Percentiles rank a stretch among this genome's conserved stretches.
phyloP scores from a whole-genome alignment of 2,888 invertebrate species.

The Ectemnius cavifrons region DNA sequence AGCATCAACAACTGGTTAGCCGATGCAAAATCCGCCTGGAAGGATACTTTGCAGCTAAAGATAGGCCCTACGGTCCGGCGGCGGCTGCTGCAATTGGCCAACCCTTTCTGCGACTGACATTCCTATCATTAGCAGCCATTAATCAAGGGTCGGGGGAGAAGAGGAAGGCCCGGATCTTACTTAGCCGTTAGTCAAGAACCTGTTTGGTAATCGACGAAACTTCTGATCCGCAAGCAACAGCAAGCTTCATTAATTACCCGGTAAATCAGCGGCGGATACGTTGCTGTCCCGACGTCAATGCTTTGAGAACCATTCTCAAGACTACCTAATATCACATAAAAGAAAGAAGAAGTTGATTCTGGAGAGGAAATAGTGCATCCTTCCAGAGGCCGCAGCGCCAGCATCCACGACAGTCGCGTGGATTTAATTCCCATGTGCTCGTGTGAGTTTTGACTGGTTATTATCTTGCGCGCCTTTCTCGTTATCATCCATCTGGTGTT shows the following conservation, averaged over 20 bases:
- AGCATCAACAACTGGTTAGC: no score
- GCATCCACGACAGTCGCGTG: background rate
- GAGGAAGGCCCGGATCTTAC: conserved; percentile 39
- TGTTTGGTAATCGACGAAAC: conserved; percentile 56
- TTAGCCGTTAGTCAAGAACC: conserved; percentile 39
- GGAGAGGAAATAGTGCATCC: conserved; percentile 37
- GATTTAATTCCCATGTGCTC: background rate
- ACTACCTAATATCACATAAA: no score
- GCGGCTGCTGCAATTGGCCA: conserved; percentile 13
- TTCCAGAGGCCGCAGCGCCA: conserved; percentile 7
- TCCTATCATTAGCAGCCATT: conserved; percentile 52
- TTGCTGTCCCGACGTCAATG: conserved; percentile 37
- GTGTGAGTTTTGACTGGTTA: conserved; percentile 53
- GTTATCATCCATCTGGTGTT: conserved; percentile 48
- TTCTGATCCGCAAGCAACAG: conserved; percentile 45
- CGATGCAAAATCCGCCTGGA: no score
- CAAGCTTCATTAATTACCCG: conserved; percentile 54
- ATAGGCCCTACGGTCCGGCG: no score
- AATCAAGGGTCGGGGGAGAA: conserved; percentile 50
- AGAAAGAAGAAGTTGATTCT: background rate
- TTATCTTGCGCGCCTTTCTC: conserved; percentile 40
- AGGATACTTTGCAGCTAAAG: no score
- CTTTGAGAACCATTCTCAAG: background rate
- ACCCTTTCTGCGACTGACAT: conserved; percentile 52
- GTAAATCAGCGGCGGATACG: conserved; percentile 32